Evolutionary conservation across 2,797 vertebrate genomes (phyloP).

Genomic region (Botia almorhae): DNA sequence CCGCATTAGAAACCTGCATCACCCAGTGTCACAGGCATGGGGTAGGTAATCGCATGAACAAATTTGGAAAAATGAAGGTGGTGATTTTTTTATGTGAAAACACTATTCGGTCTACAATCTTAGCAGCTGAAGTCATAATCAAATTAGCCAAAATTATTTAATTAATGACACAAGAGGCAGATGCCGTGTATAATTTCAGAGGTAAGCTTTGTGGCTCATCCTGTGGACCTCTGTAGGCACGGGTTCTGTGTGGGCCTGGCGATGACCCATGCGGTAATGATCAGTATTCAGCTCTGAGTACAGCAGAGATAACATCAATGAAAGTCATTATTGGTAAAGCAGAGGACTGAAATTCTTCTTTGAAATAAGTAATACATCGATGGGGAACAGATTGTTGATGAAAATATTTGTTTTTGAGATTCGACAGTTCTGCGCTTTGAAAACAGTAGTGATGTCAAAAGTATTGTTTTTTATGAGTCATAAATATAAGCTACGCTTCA

Average conservation of each 20-base stretch:
- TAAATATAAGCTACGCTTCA: conserved; percentile 12
- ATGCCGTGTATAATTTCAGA: too few relatives aligned
- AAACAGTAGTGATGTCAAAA: not conserved
- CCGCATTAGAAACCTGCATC: conserved; percentile 84
- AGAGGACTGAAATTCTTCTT: not conserved
- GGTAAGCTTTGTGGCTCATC: too few relatives aligned
- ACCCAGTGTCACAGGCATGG: conserved; percentile 83
- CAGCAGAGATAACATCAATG: not conserved
- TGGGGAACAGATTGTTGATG: not conserved
- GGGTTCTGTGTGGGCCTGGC: not conserved
- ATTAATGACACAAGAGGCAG: too few relatives aligned
- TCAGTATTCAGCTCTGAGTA: too few relatives aligned
- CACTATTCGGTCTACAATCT: not conserved
- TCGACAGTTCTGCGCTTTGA: not conserved
- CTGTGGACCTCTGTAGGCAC: too few relatives aligned
- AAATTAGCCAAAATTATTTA: not conserved
- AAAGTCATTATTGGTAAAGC: conserved; percentile 3
- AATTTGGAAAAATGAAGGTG: too few relatives aligned
- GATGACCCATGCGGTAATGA: not conserved
- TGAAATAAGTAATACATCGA: not conserved
- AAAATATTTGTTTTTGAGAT: not conserved
- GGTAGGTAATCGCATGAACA: conserved; percentile 71
- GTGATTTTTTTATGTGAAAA: not conserved
- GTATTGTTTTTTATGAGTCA: not conserved
- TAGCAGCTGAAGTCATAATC: not conserved